A percentile compares a stretch with the other conserved stretches of the same genome.
Conservation (phyloP, 2,888 invertebrate species). For the Cerastis leucographa region DNA sequence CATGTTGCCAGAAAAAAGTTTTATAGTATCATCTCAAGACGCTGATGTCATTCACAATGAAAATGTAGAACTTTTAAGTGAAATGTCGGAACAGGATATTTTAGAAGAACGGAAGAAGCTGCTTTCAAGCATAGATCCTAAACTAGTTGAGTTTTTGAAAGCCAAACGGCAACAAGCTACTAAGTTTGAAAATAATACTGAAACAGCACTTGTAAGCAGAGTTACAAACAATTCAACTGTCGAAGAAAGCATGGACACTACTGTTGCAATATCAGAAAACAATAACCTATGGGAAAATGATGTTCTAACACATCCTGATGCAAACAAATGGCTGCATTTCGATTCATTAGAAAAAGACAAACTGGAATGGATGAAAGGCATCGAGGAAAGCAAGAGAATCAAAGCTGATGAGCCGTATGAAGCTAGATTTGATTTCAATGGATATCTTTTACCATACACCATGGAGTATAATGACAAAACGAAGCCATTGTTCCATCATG, state of each 20-base stretch:
- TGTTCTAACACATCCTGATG: conserved; percentile 90
- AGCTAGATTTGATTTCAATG: conserved; percentile 96
- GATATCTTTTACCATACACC: conserved; percentile 93
- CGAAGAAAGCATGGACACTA: conserved; percentile 77
- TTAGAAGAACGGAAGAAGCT: conserved; percentile 93
- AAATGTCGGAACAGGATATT: conserved; percentile 94
- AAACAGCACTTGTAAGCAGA: conserved; percentile 28
- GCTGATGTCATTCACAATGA: conserved; percentile 93
- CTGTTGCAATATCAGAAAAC: conserved; percentile 65
- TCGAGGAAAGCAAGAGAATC: conserved; percentile 89
- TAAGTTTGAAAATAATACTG: conserved; percentile 29
- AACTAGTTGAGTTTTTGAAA: conserved; percentile 92
- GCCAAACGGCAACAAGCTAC: conserved; percentile 73
- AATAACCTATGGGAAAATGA: conserved; percentile 89
- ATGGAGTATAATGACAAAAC: conserved; percentile 90
- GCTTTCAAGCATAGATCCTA: conserved; percentile 91
- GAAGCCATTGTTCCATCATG: conserved; percentile 96
- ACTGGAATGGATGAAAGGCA: conserved; percentile 95
- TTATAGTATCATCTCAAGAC: conserved; percentile 86
- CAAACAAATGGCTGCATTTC: conserved; percentile 96
- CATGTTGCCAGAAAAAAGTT: conserved; percentile 84
- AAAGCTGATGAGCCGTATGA: conserved; percentile 92
- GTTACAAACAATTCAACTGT: conserved; percentile 18
- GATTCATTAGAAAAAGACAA: conserved; percentile 96
- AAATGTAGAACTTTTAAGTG: conserved; percentile 92